Evolutionary conservation across 2,797 vertebrate species (phyloP), one percentile per base, ranked within the genome.

Genomic region (Benthosema pterotum): DNA sequence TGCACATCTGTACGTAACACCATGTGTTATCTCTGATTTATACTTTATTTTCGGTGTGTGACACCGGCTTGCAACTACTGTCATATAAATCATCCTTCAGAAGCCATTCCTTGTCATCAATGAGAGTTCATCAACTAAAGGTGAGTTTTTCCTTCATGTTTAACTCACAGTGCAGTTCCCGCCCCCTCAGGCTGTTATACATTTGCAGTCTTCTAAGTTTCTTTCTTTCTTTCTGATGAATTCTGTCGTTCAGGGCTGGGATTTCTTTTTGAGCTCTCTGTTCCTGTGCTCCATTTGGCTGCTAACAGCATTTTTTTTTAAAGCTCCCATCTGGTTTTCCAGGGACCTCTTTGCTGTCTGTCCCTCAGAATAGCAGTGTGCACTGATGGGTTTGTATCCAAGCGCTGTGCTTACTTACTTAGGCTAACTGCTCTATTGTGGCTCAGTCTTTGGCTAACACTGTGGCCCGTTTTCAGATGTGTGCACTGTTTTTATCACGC

Each of bases 321-420:
- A 84, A 88, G 71, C 66, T 77, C 51, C 72, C 83, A 86, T 88
- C 76, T 88, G 87, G 77, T 80, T 87, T 64, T 74, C 56, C 68
- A 78, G 67, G 72, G 57, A 73, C 42, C 71, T 65, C 64, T 80
- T 77, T 81, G 73, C 80, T 78, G 75, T 86, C 65, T 57, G 18
- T 73, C 45, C 45, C 69, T 71, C 67, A 67, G 56, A 71, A 57
- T 65, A 54, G 32, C 73, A 62, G 63, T 78, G 80, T 77, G 50
- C 68, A 79, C 77, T 69, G 58, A 2, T 42, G 38, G 57, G 58
- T 65, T 59, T 61, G 45, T 66, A 79, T 63, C 77, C 64, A 60
- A 25, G 56, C 56, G 38, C 67, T 75, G 64, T 70, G 13, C 42
- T 22, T n/a, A n/a, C n/a, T n/a, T n/a, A n/a, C n/a, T n/a, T n/a